phyloP scores from a whole-genome alignment of 2,113 vertebrate species.

The Pomatorhinus ruficollis region DNA sequence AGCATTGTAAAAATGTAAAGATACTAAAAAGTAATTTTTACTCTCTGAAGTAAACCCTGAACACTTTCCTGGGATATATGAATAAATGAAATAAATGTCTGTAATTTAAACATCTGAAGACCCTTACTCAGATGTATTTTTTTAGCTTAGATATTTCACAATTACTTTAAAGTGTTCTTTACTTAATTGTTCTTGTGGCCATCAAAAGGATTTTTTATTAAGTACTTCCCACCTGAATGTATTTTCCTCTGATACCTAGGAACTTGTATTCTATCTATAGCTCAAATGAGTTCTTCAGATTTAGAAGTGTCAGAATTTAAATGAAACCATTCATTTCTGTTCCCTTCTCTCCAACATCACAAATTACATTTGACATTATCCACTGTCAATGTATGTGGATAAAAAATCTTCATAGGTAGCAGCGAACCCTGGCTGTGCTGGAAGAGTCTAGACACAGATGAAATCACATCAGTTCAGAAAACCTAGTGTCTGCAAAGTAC shows the following conservation, averaged over 20 bases:
- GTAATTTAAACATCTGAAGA: not conserved
- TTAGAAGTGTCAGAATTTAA: not conserved
- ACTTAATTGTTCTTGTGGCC: not conserved
- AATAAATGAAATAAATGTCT: not conserved
- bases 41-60: not conserved
- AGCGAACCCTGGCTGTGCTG: not conserved
- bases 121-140: not conserved
- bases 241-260: not conserved
- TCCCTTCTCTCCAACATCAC: not conserved
- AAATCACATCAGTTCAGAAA: not conserved
- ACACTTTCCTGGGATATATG: not conserved
- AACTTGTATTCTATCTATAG: not conserved
- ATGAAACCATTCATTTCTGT: not conserved
- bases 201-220: slow-evolving; percentile 12
- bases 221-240: not conserved
- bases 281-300: not conserved
- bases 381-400: not conserved
- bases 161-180: not conserved
- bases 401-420: not conserved
- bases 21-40: not conserved
- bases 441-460: not conserved
- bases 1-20: not conserved
- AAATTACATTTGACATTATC: not conserved
- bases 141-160: not conserved
- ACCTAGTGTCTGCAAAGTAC: not conserved